phyloP scores from a whole-genome alignment of 2,113 vertebrate species.

The Oreochromis niloticus region DNA sequence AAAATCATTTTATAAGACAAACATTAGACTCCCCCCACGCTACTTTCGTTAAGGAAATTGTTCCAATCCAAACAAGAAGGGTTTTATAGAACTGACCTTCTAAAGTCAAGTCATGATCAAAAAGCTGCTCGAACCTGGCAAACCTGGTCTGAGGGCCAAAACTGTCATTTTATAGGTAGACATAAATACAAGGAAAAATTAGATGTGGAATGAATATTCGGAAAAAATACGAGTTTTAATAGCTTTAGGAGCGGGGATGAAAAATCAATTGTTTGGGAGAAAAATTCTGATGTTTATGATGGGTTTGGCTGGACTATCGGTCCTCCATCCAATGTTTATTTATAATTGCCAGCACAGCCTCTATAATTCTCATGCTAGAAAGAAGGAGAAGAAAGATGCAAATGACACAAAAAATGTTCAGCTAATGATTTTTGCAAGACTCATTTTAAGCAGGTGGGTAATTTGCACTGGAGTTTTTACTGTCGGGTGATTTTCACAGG shows the following conservation, averaged over 20 bases:
- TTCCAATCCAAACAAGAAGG: not conserved
- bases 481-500: not conserved
- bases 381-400: not conserved
- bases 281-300: not conserved
- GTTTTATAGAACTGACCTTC: not conserved
- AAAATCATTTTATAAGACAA: not conserved
- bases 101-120: not conserved
- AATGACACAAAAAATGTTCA: not conserved
- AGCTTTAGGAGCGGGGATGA: fast-evolving
- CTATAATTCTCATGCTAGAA: not conserved
- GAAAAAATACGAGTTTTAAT: not conserved
- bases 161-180: not conserved
- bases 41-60: not conserved
- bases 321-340: not conserved
- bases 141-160: not conserved
- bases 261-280: not conserved
- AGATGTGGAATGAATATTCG: fast-evolving
- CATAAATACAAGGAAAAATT: not conserved
- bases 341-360: not conserved
- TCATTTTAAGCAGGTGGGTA: not conserved
- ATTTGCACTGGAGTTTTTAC: not conserved
- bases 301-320: fast-evolving
- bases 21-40: not conserved
- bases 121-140: not conserved
- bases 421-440: not conserved